Evolutionary conservation across 2,888 invertebrate species (phyloP).

Genomic region (Nycteola revayana): DNA sequence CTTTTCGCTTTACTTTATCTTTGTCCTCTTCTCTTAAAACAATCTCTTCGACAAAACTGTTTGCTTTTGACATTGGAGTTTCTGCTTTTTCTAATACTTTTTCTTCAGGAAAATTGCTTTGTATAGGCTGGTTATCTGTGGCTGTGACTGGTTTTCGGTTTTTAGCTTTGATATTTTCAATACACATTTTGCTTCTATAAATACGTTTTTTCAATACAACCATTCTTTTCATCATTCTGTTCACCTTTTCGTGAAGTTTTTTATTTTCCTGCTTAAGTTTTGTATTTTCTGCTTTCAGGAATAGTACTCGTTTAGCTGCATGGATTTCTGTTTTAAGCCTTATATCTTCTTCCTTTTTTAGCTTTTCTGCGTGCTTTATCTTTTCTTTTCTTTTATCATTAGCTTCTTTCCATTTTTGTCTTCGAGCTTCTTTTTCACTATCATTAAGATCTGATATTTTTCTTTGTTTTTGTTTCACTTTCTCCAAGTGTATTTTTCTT

Average conservation of each 20-base stretch:
- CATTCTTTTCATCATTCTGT: constrained; percentile 13
- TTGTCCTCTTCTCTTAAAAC: constrained; percentile 7
- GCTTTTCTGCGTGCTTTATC: constrained; percentile 7
- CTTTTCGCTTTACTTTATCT: constrained; percentile 11
- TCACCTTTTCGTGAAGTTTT: constrained; percentile 10
- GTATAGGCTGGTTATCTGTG: constrained; percentile 6
- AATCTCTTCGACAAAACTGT: constrained; percentile 10
- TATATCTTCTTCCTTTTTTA: constrained; percentile 6
- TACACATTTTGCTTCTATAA: constrained; percentile 6
- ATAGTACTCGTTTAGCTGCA: constrained; percentile 11
- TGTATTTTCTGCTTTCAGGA: constrained; percentile 7
- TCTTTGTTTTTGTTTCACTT: too few species aligned
- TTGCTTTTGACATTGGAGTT: constrained; percentile 9
- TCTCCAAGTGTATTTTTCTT: too few species aligned
- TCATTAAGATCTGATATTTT: too few species aligned
- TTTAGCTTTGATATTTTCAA: constrained; percentile 9
- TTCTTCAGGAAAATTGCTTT: constrained; percentile 4
- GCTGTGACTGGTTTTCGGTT: constrained; percentile 6
- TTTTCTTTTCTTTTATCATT: too few species aligned
- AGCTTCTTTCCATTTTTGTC: too few species aligned
- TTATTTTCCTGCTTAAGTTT: constrained; percentile 12
- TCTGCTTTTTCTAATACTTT: too few species aligned
- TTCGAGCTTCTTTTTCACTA: too few species aligned
- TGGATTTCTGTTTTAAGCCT: constrained; percentile 10
- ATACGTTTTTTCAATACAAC: constrained; percentile 7